These are phyloP conservation scores for Dysdera silvatica DNA, from an alignment of 1,140 invertebrate genomes.

Conservation along the genomic window DNA sequence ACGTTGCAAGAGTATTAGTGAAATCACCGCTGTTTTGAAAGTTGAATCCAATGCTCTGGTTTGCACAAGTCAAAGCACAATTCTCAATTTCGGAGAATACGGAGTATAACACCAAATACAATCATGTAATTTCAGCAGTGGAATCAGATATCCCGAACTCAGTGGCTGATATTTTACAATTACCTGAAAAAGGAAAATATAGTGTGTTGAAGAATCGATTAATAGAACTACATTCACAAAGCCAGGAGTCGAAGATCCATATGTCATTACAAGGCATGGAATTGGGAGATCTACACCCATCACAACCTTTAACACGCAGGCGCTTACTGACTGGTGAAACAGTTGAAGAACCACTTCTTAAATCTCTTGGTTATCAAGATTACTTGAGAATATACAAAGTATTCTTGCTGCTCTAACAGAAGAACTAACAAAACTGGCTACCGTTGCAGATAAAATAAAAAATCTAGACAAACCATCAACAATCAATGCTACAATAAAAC, in stretches of 20 bases:
- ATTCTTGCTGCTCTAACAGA: too few relatives aligned
- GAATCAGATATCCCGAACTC: background rate
- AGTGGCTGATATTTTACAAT: background rate
- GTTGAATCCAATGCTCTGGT: too few relatives aligned
- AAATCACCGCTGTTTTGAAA: too few relatives aligned
- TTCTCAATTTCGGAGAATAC: background rate
- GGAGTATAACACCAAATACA: background rate
- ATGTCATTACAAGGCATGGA: background rate
- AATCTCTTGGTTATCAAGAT: too few relatives aligned
- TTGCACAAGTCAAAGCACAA: too few relatives aligned
- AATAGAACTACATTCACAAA: background rate
- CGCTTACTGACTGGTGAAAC: background rate
- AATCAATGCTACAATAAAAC: too few relatives aligned
- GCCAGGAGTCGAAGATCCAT: background rate
- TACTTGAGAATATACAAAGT: too few relatives aligned
- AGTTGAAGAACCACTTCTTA: constrained; percentile 1
- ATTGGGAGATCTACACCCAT: background rate
- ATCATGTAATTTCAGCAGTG: background rate
- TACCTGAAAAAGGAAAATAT: too few relatives aligned
- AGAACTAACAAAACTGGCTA: too few relatives aligned
- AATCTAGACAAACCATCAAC: too few relatives aligned
- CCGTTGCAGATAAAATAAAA: too few relatives aligned
- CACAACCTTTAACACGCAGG: background rate
- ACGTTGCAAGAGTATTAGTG: too few relatives aligned
- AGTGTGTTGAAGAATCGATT: background rate